Evolutionary conservation across 2,113 vertebrate genomes (phyloP), one percentile per base, ranked within the genome.

Genomic region (Actinemys pallida): DNA sequence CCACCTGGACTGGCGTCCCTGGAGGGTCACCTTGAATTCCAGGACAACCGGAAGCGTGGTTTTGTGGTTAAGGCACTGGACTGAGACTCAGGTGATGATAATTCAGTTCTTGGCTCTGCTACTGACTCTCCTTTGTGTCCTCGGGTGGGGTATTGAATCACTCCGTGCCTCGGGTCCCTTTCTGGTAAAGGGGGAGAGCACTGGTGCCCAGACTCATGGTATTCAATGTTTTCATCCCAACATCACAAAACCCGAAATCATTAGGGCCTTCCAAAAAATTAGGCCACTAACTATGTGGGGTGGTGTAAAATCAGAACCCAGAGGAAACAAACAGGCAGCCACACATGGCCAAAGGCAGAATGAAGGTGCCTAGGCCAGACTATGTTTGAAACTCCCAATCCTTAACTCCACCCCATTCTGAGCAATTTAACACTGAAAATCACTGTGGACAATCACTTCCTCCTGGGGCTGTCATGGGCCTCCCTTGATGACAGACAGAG

Each of bases 11-110:
- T 91, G 45, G 76, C 59, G 83, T 88, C 82, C 84, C 65, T 81
- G 78, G 49, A 88, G n/a, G 78, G 31, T 94, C 91, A 92, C 94
- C 93, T 96, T 93, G 88, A 93, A 94, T 93, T 94, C 90, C 94
- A 96, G 91, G 96, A 95, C 89, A 93, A 95, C 93, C 92, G 87
- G 95, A 93, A 94, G 85, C 83, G 81, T 91, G 93, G 90, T 86
- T 62, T 88, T 94, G 95, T 90, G 95, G 94, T 80, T 92, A 88
- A 25, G 80, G 89, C 57, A 84, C 81, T 93, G 78, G 94, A 87
- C 88, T 81, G 86, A 93, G 57, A 90, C 57, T 72, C 75, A 93
- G 94, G 84, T 83, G 93, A 91, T 93, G 94, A 95, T 89, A 85
- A 94, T 57, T 81, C 88, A 86, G 56, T 53, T 12, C 53, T 91